Base-by-base conservation (phyloP, 2,113 vertebrate genomes). In the Epinephelus fuscoguttatus region DNA sequence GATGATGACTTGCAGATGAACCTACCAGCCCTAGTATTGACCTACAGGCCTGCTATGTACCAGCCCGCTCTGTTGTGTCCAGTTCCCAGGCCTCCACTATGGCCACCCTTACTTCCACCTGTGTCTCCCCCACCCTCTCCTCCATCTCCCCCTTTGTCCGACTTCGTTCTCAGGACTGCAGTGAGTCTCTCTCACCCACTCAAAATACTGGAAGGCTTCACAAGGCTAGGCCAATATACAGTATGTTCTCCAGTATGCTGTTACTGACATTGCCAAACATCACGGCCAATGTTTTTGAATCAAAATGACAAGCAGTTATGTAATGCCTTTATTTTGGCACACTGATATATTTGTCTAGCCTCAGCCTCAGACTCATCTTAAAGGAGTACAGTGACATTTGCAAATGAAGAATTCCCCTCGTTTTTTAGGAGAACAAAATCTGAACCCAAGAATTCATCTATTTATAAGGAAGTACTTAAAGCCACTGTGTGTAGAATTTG, bases 61-160 rank as follows among this genome's bases (percentile, higher is more conserved):
- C 97, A 0, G 97, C 97, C 90, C 97, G 96, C 49, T 96, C 96
- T 0, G 97, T 98, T 86, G 97, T 98, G 89, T 97, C 96, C 82
- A 96, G 96, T 2, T 94, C 95, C 92, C 96, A 96, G 94, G 96
- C 95, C 90, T 96, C 96, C 0, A 94, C 68, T 75, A 13, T 79
- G 0, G 96, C 95, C 0, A 91, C 91, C 11, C 75, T 96, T 49
- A 94, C 95, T 69, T 94, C 95, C 86, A 96, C 95, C 89, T 95
- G 95, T 25, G 95, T 96, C 40, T 96, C 96, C 4, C 96, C 96
- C 84, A 95, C 96, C 88, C 96, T 97, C 45, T 96, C 95, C 92
- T 97, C 96, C 8, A 94, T 95, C 92, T 97, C 96, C 9, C 91
- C 91, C 56, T 88, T 96, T 47, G 93, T 96, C 86, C 95, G 94